A percentile compares a stretch with the other conserved stretches of the same genome.
Conservation (phyloP, 2,888 invertebrate species). For the Hyles lineata region DNA sequence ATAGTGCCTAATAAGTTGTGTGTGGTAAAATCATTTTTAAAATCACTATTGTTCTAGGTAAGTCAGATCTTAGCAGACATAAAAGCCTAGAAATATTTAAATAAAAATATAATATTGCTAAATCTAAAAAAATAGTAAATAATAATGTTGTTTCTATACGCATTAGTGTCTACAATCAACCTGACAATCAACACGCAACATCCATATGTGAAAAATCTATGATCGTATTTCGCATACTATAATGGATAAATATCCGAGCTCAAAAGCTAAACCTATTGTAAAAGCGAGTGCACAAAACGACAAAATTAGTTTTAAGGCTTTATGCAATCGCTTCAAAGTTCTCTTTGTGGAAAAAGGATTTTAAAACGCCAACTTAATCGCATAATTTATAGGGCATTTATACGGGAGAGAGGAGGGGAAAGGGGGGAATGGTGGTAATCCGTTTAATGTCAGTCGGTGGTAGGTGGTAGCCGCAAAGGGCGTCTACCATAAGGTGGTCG, state of each 20-base stretch:
- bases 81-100: too few relatives aligned
- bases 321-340: conserved; percentile 4
- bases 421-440: neutral
- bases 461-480: conserved; percentile 51
- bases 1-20: too few relatives aligned
- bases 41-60: too few relatives aligned
- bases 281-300: conserved; percentile 10
- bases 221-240: too few relatives aligned
- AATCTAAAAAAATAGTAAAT: too few relatives aligned
- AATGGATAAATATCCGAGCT: neutral
- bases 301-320: conserved; percentile 10
- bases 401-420: neutral
- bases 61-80: too few relatives aligned
- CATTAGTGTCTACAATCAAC: too few relatives aligned
- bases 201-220: too few relatives aligned
- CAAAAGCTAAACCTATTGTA: neutral
- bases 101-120: too few relatives aligned
- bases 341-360: conserved; percentile 21
- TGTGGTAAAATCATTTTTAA: too few relatives aligned
- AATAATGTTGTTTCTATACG: too few relatives aligned
- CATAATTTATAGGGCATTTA: conserved; percentile 9
- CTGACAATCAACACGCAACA: too few relatives aligned
- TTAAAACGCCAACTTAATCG: conserved; percentile 6
- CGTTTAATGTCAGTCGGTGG: conserved; percentile 23
- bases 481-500: conserved; percentile 62